A percentile compares a stretch with the other conserved stretches of the same genome.
Conservation (phyloP, 37 sponge, comb jelly and placozoan species). For the Agelas oroides region DNA sequence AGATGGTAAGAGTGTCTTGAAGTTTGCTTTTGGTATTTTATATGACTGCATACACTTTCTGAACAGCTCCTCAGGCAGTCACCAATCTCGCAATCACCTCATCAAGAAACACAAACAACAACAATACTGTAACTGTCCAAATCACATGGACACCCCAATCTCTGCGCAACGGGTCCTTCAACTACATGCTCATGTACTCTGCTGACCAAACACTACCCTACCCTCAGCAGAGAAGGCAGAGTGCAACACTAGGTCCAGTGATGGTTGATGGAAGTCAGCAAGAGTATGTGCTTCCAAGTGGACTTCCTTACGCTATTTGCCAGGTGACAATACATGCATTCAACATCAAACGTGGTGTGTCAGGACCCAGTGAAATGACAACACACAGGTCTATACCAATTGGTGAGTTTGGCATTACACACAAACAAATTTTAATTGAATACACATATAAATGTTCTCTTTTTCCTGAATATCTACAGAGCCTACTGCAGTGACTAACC, state of each 20-base stretch:
- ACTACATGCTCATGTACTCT: conserved; percentile 1
- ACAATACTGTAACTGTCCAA: neutral
- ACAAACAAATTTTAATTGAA: too few relatives aligned
- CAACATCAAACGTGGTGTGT: conserved; percentile 1
- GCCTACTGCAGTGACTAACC: conserved; percentile 20
- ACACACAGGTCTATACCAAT: conserved; percentile 3
- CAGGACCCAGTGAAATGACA: neutral
- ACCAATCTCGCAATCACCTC: neutral
- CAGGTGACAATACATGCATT: conserved; percentile 34
- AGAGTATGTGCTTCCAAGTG: neutral
- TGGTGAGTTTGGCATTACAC: conserved; percentile 1
- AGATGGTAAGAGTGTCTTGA: conserved; percentile 49
- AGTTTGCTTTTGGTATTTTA: neutral
- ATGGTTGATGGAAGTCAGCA: neutral
- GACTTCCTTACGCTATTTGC: conserved; percentile 41
- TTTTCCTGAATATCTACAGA: conserved; percentile 24
- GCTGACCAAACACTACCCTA: conserved; percentile 8
- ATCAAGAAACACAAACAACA: neutral
- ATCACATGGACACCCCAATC: conserved; percentile 34
- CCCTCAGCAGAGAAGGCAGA: neutral
- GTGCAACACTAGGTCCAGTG: neutral
- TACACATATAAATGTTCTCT: too few relatives aligned
- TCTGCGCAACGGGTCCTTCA: conserved; percentile 28
- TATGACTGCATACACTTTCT: neutral
- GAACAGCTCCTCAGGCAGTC: conserved; percentile 30